Evolutionary conservation across 2,888 invertebrate genomes (phyloP), one percentile per base, ranked within the genome.

Genomic region (Meiosimyza decipiens): DNA sequence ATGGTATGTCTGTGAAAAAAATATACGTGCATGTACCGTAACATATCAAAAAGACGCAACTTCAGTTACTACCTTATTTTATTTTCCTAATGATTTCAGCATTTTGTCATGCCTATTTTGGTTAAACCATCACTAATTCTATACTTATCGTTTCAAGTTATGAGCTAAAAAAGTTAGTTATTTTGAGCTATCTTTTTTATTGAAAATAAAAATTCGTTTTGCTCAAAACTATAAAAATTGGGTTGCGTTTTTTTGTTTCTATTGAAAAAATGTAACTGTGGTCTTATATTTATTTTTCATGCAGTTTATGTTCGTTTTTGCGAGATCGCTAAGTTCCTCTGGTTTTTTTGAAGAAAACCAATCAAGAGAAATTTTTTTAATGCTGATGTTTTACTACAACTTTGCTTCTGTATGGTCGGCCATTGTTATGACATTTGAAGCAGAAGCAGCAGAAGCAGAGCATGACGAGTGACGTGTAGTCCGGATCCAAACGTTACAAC

Each of bases 271-370:
- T 28, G 28, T 28, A 28, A 28, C 28, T 40, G 6, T 40, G 28
- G 22, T 54, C 16, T 22, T 50, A 18, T 12, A 28, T 33, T 60
- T 12, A n/a, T 15, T 40, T 40, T 40, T 40, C 49, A 54, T 62
- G 0, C n/a, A 77, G 77, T 75, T 73, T 65, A 71, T 73, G 22
- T 33, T 77, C 6, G 57, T 74, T 3, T 77, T 72, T 65, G 77
- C 73, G 50, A 69, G 64, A 50, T 70, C 72, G n/a, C n/a, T 77
- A 16, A 73, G 75, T 12, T 70, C 74, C 11, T 12, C 57, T 28
- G 71, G 73, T 60, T 77, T 74, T 28, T 77, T 59, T 52, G 6
- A 55, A 2, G 16, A 28, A 18, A 63, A 57, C 64, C 59, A 74
- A 51, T 22, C 62, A 52, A 64, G 65, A n/a, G 72, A 71, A 49